phyloP scores from a whole-genome alignment of 2,113 vertebrate species.

The Salvelinus alpinus region DNA sequence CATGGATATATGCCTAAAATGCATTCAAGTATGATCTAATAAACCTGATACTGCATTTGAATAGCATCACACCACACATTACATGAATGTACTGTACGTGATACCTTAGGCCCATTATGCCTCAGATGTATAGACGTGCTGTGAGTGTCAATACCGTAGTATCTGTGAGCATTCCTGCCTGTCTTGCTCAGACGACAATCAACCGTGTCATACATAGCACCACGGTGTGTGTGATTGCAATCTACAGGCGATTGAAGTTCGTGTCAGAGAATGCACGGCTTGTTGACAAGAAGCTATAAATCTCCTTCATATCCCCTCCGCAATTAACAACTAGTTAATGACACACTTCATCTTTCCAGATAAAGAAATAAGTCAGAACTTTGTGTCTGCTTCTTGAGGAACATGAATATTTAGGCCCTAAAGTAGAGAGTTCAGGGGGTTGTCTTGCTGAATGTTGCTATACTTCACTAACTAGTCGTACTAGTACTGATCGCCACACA shows the following conservation, averaged over 20 bases:
- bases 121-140: background rate
- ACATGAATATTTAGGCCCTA: slow-evolving; percentile 30
- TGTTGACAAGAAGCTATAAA: slow-evolving; percentile 13
- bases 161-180: background rate
- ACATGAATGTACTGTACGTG: no score
- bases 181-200: background rate
- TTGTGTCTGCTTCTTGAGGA: slow-evolving; percentile 2
- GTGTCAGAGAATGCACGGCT: slow-evolving; percentile 21
- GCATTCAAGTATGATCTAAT: background rate
- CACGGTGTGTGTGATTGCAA: background rate
- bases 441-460: background rate
- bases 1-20: background rate
- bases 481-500: background rate
- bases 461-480: background rate
- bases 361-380: background rate
- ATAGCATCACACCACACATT: background rate
- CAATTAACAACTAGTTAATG: slow-evolving; percentile 19
- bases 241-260: slow-evolving; percentile 6
- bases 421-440: background rate
- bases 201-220: slow-evolving; percentile 5
- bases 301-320: slow-evolving; percentile 11
- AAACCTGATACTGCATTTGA: background rate
- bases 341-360: slow-evolving; percentile 30
- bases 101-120: background rate
- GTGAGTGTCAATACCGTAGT: slow-evolving; percentile 1